phyloP scores from a whole-genome alignment of 2,888 invertebrate genomes.

The Eupeodes luniger region DNA sequence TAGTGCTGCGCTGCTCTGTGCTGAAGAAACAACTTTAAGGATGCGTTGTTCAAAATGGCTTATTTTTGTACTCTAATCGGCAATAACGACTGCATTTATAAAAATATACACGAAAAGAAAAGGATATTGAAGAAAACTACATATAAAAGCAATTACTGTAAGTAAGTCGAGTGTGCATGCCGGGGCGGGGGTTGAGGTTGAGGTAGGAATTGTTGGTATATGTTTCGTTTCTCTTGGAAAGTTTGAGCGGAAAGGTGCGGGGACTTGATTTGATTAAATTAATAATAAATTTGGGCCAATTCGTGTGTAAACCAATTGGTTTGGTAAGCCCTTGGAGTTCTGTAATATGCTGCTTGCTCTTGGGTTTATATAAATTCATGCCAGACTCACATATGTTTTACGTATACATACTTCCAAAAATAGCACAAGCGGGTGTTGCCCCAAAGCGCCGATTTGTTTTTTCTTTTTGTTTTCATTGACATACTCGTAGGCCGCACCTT shows the following conservation, averaged over 20 bases:
- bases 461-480: constrained; percentile 49
- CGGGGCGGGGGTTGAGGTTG: too few relatives aligned
- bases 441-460: constrained; percentile 39
- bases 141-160: constrained; percentile 52
- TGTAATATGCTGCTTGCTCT: not conserved
- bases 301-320: constrained; percentile 52
- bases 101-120: not conserved
- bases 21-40: constrained; percentile 32
- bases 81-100: not conserved
- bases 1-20: too few relatives aligned
- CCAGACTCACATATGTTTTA: constrained; percentile 12
- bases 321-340: not conserved
- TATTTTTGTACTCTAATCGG: not conserved
- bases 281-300: constrained; percentile 63
- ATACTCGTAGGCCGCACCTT: constrained; percentile 67
- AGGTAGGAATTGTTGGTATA: too few relatives aligned
- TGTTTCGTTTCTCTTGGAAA: too few relatives aligned
- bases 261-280: constrained; percentile 44
- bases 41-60: constrained; percentile 46
- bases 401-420: constrained; percentile 8
- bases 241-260: not conserved
- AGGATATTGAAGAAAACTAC: not conserved
- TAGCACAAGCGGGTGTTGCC: constrained; percentile 43
- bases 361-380: constrained; percentile 18
- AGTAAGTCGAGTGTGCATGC: not conserved